Evolutionary conservation across 2,888 invertebrate genomes (phyloP), one percentile per base, ranked within the genome.

Genomic region (Andrena minutula): DNA sequence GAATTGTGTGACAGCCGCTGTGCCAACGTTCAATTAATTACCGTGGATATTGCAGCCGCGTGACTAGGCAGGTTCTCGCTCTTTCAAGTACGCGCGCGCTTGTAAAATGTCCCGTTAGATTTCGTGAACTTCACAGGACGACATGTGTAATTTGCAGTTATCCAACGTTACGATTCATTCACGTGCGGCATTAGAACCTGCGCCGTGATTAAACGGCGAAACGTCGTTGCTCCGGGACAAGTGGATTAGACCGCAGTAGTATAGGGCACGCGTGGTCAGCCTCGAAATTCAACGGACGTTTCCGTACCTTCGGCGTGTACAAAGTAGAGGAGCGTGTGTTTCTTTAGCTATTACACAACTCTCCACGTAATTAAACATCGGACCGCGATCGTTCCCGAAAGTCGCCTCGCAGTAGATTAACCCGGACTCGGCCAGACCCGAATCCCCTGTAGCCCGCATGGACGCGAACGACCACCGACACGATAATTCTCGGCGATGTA

Each of bases 11-110:
- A 77, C 79, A 77, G 79, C 79, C 49, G 77, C 41, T 28, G 68
- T 35, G 80, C 63, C 63, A 78, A 68, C 80, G 72, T 47, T 58
- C 80, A 68, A 80, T 80, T 80, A 80, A 80, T 80, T 72, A 77
- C 68, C 10, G 16, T 2, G n/a, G 76, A 60, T 71, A 35, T 68
- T 53, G 64, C 64, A 49, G 68, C 53, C 35, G 58, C 12, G 47
- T 49, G 64, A 70, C 79, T 71, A 77, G 72, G 32, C 71, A 72
- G 66, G 61, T 61, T 65, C 49, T 75, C 35, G 32, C 32, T 64
- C 4, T 23, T 51, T 47, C 53, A 47, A 20, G 23, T 51, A 28
- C 35, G 56, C 41, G 32, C 23, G 61, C 6, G 20, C 3, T 32
- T 26, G 47, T 23, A 77, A 72, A 72, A 56, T 71, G 56, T 28